Base-by-base conservation (phyloP, 2,113 vertebrate genomes). In the Pitta sordida region DNA sequence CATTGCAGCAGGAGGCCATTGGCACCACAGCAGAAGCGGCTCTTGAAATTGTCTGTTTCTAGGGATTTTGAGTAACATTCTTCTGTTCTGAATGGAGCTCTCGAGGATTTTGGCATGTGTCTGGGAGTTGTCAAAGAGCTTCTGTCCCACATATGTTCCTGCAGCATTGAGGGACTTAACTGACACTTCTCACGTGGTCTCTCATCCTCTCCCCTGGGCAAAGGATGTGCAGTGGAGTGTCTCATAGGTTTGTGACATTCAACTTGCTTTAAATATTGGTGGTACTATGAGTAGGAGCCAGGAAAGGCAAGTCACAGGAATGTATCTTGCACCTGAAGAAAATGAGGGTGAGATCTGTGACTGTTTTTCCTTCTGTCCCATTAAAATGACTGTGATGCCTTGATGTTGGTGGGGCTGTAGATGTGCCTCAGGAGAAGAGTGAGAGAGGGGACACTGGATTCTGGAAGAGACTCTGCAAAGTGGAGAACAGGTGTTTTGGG, bases 91-190 rank as follows among this genome's bases (percentile, higher is more conserved):
- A 96, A 96, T 87, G 78, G 77, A 92, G 78, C 67, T 94, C 88
- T 95, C 13, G n/a, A 91, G 93, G 90, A 91, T 94, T 87, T 95
- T 95, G 92, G 92, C 87, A 85, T 8, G 18, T 90, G 62, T 62
- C 79, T 96, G 78, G 55, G 75, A 88, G 63, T 58, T 91, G 93
- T 93, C 79, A 94, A 75, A 93, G 91, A 91, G 58, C 87, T 95
- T 95, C 92, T 93, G 88, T 95, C 90, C 93, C 88, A 83, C 85
- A 65, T 95, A 89, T 70, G 92, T 93, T 96, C 79, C 62, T 80
- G 63, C 62, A 74, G 85, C 59, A 12, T 1, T 77, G 75, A 88
- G 75, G 74, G 95, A 76, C 83, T 87, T 60, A 69, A 73, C 23
- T 91, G 85, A 58, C 58, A 44, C 74, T 87, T 58, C 82, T 95